phyloP scores from a whole-genome alignment of 2,888 invertebrate genomes.

The Tyria jacobaeae region DNA sequence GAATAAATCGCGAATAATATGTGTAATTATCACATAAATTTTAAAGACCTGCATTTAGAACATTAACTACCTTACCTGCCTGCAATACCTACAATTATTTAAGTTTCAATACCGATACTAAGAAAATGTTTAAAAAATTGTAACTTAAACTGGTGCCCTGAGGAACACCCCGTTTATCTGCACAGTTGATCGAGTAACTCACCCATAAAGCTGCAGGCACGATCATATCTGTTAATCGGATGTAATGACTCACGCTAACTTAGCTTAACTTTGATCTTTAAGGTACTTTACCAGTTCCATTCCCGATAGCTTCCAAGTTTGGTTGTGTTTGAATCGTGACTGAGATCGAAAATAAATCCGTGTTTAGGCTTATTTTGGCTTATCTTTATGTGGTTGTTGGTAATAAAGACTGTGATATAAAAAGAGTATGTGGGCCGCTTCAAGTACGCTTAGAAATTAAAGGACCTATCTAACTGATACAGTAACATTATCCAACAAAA shows the following conservation, averaged over 20 bases:
- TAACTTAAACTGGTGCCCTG: constrained; percentile 35
- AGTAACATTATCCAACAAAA: not conserved
- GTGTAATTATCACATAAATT: not conserved
- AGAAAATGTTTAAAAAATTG: not conserved
- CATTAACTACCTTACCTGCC: too few species aligned
- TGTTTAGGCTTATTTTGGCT: constrained; percentile 44
- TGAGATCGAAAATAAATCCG: constrained; percentile 41
- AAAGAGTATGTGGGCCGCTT: not conserved
- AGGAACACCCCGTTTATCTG: constrained; percentile 35
- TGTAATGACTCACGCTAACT: constrained; percentile 43
- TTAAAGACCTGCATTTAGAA: too few species aligned
- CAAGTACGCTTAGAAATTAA: not conserved
- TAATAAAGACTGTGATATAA: constrained; percentile 24
- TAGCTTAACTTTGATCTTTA: constrained; percentile 62
- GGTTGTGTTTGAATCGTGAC: constrained; percentile 54
- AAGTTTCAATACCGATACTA: too few species aligned
- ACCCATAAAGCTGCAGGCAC: constrained; percentile 38
- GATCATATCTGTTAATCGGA: constrained; percentile 46
- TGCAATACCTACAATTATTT: too few species aligned
- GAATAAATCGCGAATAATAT: not conserved
- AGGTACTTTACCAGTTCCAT: constrained; percentile 36
- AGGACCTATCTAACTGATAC: rapidly evolving
- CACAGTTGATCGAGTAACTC: constrained; percentile 36
- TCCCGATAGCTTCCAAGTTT: constrained; percentile 45
- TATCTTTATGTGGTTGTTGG: constrained; percentile 38